Conservation (phyloP, 2,888 invertebrate species). For the Dolichopus griseipennis region DNA sequence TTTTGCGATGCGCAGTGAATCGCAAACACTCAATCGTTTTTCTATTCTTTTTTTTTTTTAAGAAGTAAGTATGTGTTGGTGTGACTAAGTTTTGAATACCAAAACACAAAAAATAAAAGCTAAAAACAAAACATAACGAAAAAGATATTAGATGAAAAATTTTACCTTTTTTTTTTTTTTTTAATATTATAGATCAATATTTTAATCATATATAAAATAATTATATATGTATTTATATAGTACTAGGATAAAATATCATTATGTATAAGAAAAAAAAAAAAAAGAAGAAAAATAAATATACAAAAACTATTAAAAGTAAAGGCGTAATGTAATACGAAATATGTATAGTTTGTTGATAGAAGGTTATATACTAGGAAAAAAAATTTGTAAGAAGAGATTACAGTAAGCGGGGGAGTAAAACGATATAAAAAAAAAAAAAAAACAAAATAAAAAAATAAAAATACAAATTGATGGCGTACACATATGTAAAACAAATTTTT, state of each 20-base stretch:
- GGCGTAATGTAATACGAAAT: too few species aligned
- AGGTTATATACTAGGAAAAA: too few species aligned
- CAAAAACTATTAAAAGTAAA: too few species aligned
- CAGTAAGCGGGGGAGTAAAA: too few species aligned
- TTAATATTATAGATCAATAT: not conserved
- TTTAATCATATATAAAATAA: not conserved
- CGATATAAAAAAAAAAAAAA: too few species aligned
- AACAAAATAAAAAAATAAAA: too few species aligned
- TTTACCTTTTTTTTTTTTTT: not conserved
- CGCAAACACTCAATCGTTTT: not conserved
- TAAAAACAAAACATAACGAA: not conserved
- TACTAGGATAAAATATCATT: not conserved
- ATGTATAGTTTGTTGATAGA: too few species aligned
- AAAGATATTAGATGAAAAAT: not conserved
- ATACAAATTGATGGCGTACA: too few species aligned
- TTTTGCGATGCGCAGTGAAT: slow-evolving; percentile 16
- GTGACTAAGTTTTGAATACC: not conserved
- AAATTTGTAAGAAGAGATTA: too few species aligned
- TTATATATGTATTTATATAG: not conserved
- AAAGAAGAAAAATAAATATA: too few species aligned
- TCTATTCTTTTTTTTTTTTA: not conserved
- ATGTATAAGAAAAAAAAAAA: too few species aligned
- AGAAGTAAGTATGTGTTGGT: not conserved
- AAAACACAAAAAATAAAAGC: not conserved
- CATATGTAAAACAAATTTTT: too few species aligned